Evolutionary conservation across 2,797 vertebrate genomes (phyloP).

Genomic region (Australoheros facetus): DNA sequence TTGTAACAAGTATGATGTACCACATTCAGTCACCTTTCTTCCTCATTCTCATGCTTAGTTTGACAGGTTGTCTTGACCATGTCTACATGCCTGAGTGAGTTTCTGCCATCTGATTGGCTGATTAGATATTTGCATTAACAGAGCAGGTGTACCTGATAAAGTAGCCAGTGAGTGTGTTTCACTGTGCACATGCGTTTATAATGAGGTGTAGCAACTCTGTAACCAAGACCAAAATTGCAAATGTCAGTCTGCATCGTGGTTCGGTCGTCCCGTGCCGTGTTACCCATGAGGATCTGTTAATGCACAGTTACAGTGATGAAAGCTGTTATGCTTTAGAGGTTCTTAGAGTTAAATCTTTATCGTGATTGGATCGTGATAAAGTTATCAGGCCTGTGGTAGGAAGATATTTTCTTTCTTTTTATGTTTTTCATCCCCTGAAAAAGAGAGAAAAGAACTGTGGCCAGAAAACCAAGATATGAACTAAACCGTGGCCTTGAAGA

Average conservation of each 20-base stretch:
- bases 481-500: not conserved
- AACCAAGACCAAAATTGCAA: not conserved
- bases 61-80: not conserved
- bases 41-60: not conserved
- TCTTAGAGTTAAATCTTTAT: not conserved
- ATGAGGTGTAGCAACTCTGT: constrained; percentile 1
- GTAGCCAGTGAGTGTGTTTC: not conserved
- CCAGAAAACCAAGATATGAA: not conserved
- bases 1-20: not conserved
- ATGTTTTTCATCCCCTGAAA: not conserved
- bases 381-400: not conserved
- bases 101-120: not conserved
- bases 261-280: not conserved
- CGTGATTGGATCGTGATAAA: not conserved
- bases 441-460: not conserved
- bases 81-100: not conserved
- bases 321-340: not conserved
- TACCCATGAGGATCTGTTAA: not conserved
- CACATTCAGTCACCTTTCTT: not conserved
- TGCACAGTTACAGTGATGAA: not conserved
- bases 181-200: constrained; percentile 4
- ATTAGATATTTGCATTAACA: constrained; percentile 8
- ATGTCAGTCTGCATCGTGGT: not conserved
- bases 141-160: not conserved
- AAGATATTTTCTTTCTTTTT: not conserved